Evolutionary conservation across 2,797 vertebrate genomes (phyloP).

Genomic region (Echiichthys vipera): DNA sequence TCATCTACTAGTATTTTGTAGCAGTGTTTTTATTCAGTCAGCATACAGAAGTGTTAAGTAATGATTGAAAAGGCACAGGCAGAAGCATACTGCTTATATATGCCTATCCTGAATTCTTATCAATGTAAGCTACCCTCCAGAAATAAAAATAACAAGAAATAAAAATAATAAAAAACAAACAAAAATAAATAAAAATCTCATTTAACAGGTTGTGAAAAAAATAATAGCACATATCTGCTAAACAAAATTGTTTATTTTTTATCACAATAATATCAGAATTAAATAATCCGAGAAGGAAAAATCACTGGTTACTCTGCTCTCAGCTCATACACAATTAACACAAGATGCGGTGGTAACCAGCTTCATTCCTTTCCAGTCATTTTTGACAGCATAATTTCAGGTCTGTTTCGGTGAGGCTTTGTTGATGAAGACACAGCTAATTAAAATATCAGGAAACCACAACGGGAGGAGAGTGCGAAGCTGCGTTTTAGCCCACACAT

Average conservation of each 20-base stretch:
- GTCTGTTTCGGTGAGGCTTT: not conserved
- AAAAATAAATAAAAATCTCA: too few species aligned
- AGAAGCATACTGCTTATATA: too few species aligned
- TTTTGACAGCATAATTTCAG: not conserved
- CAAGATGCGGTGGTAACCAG: not conserved
- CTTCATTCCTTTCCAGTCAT: not conserved
- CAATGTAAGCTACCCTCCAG: too few species aligned
- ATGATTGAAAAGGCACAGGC: too few species aligned
- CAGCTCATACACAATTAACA: not conserved
- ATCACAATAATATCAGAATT: not conserved
- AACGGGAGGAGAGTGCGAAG: constrained; percentile 35
- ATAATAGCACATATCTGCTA: not conserved
- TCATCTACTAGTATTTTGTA: too few species aligned
- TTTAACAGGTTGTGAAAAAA: not conserved
- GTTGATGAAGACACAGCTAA: not conserved
- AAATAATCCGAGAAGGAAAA: not conserved
- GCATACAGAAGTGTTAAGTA: too few species aligned
- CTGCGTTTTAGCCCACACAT: constrained; percentile 54
- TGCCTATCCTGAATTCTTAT: too few species aligned
- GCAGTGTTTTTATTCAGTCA: too few species aligned
- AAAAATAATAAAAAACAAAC: too few species aligned
- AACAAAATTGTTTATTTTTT: not conserved
- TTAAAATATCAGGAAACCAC: constrained; percentile 26
- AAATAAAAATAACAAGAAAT: too few species aligned
- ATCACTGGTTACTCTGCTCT: not conserved